These are phyloP conservation scores for Leucophenga maculata DNA, from an alignment of 2,888 invertebrate genomes.

Conservation along the genomic window DNA sequence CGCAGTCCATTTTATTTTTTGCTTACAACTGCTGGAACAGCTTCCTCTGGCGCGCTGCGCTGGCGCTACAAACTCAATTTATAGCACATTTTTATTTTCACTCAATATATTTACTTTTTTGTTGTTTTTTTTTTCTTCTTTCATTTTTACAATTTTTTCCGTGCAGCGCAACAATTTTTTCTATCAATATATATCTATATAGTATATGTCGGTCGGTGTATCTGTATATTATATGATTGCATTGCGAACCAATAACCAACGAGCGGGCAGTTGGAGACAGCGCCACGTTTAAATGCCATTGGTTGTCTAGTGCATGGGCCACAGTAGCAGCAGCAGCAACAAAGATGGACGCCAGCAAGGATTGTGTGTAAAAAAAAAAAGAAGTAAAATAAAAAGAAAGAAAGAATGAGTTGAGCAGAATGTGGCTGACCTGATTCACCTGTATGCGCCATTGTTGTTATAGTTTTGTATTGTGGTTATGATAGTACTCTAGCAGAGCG, in stretches of 20 bases:
- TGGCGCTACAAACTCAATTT: conserved; percentile 13
- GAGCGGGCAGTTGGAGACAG: conserved; percentile 59
- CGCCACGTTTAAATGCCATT: conserved; percentile 64
- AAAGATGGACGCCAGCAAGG: background rate
- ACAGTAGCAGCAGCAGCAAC: too few relatives aligned
- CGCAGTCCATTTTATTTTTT: too few relatives aligned
- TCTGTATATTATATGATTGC: conserved; percentile 65
- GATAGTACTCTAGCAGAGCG: conserved; percentile 55
- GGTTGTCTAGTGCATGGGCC: conserved; percentile 45
- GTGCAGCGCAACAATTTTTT: conserved; percentile 31
- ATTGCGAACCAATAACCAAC: conserved; percentile 70
- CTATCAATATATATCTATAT: background rate
- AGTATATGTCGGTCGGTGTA: conserved; percentile 35
- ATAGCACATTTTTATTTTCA: conserved; percentile 21
- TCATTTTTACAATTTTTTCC: conserved; percentile 36
- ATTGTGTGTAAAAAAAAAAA: background rate
- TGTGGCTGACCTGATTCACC: conserved; percentile 58
- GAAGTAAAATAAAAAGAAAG: too few relatives aligned
- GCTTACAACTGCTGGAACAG: conserved; percentile 23
- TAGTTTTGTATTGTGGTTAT: conserved; percentile 57
- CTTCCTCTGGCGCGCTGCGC: background rate
- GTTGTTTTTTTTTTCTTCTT: conserved; percentile 36
- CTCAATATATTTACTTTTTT: conserved; percentile 33
- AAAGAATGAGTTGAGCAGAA: conserved; percentile 20
- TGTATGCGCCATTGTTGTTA: conserved; percentile 43